Percentiles rank a stretch among this genome's conserved stretches.
phyloP scores from a whole-genome alignment of 2,888 invertebrate species.

The Sphecodes monilicornis region DNA sequence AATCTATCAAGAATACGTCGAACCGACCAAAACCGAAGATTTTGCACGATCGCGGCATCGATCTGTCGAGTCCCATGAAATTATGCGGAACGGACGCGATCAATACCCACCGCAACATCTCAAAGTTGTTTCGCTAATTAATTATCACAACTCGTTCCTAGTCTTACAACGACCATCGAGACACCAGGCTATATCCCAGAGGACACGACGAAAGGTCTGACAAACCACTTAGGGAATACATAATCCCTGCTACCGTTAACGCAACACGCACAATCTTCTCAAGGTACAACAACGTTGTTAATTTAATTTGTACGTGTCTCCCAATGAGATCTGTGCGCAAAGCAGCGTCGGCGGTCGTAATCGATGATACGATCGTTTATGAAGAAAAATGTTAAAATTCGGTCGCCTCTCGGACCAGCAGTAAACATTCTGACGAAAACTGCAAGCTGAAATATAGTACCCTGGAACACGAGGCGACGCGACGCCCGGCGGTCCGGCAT shows the following conservation, averaged over 20 bases:
- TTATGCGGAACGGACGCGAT: constrained; percentile 10
- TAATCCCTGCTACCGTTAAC: not conserved
- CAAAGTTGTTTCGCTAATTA: constrained; percentile 3
- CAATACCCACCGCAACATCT: not conserved
- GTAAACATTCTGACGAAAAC: constrained; percentile 50
- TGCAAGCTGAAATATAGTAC: constrained; percentile 28
- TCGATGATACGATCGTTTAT: not conserved
- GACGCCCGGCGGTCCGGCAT: not conserved
- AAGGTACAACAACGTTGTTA: not conserved
- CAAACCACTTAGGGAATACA: not conserved
- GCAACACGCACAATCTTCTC: not conserved
- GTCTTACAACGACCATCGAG: not conserved
- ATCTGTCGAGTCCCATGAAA: constrained; percentile 25
- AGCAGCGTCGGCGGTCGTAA: not conserved
- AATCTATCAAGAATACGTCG: constrained; percentile 35
- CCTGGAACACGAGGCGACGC: not conserved
- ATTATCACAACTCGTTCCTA: not conserved
- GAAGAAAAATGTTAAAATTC: not conserved
- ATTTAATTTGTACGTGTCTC: not conserved
- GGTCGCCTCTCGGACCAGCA: not conserved
- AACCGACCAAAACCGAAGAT: constrained; percentile 13
- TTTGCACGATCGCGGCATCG: constrained; percentile 35
- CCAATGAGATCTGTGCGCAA: not conserved
- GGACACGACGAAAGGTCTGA: not conserved
- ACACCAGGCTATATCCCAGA: not conserved